Conservation (phyloP, 2,888 invertebrate species). For the Pachymerium ferrugineum region DNA sequence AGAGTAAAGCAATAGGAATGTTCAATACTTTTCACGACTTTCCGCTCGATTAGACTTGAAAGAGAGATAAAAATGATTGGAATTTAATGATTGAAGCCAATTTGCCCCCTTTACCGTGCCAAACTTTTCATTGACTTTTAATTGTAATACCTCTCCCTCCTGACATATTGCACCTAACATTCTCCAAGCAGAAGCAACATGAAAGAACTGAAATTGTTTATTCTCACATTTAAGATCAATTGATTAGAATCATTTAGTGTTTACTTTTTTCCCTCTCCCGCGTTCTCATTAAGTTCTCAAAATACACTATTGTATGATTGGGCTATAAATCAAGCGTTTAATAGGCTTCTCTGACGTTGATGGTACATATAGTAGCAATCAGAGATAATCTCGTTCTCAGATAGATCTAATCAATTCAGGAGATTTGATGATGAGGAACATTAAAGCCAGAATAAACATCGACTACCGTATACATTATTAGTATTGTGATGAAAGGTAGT, state of each 20-base stretch:
- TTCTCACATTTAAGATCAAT: too few species aligned
- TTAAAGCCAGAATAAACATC: background rate
- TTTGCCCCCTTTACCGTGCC: background rate
- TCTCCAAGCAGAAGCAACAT: too few species aligned
- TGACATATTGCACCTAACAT: too few species aligned
- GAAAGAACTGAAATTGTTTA: too few species aligned
- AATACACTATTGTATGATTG: background rate
- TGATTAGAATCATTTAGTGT: too few species aligned
- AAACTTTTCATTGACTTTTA: background rate
- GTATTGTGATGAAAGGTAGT: too few species aligned
- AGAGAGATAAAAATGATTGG: background rate
- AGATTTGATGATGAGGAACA: background rate
- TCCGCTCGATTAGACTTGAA: background rate
- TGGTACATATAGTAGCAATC: background rate
- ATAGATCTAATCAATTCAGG: slow-evolving; percentile 1
- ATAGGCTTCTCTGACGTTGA: background rate
- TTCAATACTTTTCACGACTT: background rate
- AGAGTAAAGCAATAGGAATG: background rate
- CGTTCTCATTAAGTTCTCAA: background rate
- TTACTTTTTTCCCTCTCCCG: too few species aligned
- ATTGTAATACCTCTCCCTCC: background rate
- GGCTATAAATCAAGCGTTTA: background rate
- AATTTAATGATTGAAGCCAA: slow-evolving; percentile 5
- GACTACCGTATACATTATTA: background rate
- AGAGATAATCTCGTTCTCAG: slow-evolving; percentile 1